Conservation (phyloP, 2,797 vertebrate species). For the Bradypus variegatus region DNA sequence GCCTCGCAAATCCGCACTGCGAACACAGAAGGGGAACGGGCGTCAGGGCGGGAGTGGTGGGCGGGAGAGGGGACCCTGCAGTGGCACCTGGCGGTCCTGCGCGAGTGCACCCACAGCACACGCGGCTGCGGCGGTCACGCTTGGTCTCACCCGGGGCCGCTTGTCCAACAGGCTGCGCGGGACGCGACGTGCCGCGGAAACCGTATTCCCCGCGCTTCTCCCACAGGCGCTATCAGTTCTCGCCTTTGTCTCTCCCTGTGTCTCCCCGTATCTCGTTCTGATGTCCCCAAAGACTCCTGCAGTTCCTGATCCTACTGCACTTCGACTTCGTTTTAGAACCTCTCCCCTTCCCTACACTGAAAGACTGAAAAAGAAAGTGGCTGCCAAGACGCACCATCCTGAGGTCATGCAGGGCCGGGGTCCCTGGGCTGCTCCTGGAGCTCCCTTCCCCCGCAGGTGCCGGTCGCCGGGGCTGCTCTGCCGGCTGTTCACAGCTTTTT, state of each 20-base stretch:
- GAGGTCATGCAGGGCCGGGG: not conserved
- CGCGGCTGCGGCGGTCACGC: not conserved
- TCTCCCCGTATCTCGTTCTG: not conserved
- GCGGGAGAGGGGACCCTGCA: not conserved
- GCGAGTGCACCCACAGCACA: not conserved
- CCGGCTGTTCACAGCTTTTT: not conserved
- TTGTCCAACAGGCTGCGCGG: slow-evolving; percentile 42
- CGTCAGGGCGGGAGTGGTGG: not conserved
- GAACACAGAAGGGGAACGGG: not conserved
- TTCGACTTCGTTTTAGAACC: not conserved
- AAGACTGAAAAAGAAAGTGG: slow-evolving; percentile 43
- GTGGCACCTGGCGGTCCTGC: slow-evolving; percentile 18
- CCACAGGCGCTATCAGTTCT: not conserved
- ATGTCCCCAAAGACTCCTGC: not conserved
- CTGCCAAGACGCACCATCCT: slow-evolving; percentile 1
- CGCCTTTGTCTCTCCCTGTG: not conserved
- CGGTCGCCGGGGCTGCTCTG: not conserved
- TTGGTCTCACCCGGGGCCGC: not conserved
- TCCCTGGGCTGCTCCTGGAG: rapidly evolving
- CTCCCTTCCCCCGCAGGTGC: not conserved
- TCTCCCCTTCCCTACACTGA: not conserved
- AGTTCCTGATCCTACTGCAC: not conserved
- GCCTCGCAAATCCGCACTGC: slow-evolving; percentile 82
- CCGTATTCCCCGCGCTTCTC: not conserved
- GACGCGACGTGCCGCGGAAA: not conserved